Evolutionary conservation across 2,797 vertebrate species (phyloP).

Genomic region (Gouania willdenowi): DNA sequence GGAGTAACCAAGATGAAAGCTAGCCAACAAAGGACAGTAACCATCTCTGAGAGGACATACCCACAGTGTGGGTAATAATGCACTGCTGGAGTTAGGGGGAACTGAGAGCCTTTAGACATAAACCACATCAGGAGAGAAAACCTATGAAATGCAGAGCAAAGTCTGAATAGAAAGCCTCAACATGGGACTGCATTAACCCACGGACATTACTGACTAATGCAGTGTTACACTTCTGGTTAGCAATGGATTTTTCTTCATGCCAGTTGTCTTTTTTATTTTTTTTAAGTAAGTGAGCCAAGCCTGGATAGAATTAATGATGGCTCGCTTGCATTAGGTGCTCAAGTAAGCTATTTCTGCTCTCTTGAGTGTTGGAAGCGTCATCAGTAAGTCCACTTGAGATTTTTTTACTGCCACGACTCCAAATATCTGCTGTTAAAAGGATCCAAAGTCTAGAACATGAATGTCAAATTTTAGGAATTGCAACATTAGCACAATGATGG

Average conservation of each 20-base stretch:
- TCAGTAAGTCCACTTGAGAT: too few species aligned
- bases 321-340: not conserved
- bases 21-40: slow-evolving; percentile 46
- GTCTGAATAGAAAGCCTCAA: slow-evolving; percentile 3
- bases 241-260: not conserved
- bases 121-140: slow-evolving; percentile 31
- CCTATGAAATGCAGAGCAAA: slow-evolving; percentile 13
- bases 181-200: slow-evolving; percentile 4
- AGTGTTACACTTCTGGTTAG: not conserved
- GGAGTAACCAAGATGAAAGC: slow-evolving; percentile 72
- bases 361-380: too few species aligned
- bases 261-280: not conserved
- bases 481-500: too few species aligned
- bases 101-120: slow-evolving; percentile 42
- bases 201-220: too few species aligned
- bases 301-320: not conserved
- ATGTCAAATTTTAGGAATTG: too few species aligned
- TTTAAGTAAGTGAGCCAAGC: not conserved
- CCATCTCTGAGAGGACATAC: slow-evolving; percentile 66
- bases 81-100: slow-evolving; percentile 29
- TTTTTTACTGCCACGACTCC: too few species aligned
- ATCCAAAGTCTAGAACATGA: too few species aligned
- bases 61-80: slow-evolving; percentile 74
- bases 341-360: not conserved
- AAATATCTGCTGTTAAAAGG: too few species aligned